Evolutionary conservation across 2,113 vertebrate genomes (phyloP).

Genomic region (Saimiri boliviensis): DNA sequence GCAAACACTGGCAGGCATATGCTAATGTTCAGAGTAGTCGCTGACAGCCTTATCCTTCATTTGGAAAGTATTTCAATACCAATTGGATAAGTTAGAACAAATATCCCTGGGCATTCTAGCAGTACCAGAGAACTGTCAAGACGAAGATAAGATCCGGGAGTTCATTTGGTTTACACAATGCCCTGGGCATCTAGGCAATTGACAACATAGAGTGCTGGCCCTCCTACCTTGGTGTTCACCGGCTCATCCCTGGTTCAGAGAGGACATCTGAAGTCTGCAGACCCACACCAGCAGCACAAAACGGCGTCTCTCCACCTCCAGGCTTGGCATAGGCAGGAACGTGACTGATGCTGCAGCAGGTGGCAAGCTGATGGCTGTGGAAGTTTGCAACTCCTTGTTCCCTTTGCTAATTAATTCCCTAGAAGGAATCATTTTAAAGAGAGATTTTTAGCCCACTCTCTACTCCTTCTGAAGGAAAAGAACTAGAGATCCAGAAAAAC

Average conservation of each 20-base stretch:
- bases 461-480: background rate
- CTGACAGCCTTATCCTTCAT: conserved; percentile 64
- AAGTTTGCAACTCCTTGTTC: conserved; percentile 52
- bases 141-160: conserved; percentile 26
- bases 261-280: background rate
- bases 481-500: conserved; percentile 33
- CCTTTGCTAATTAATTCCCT: conserved; percentile 59
- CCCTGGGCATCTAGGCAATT: conserved; percentile 4
- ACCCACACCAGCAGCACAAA: background rate
- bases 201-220: background rate
- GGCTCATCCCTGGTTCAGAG: background rate
- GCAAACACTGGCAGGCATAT: conserved; percentile 42
- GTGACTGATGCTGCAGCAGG: conserved; percentile 33
- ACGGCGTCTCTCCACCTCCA: background rate
- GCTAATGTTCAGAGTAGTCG: conserved; percentile 58
- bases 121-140: conserved; percentile 37
- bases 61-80: conserved; percentile 70
- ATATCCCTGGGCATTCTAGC: conserved; percentile 60
- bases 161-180: conserved; percentile 37
- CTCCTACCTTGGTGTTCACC: background rate
- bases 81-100: conserved; percentile 67
- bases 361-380: background rate
- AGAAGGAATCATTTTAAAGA: conserved; percentile 40
- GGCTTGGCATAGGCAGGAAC: background rate
- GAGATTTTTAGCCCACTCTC: background rate